These are phyloP conservation scores for Siphamia tubifer DNA, from an alignment of 2,113 vertebrate species.

Conservation along the genomic window DNA sequence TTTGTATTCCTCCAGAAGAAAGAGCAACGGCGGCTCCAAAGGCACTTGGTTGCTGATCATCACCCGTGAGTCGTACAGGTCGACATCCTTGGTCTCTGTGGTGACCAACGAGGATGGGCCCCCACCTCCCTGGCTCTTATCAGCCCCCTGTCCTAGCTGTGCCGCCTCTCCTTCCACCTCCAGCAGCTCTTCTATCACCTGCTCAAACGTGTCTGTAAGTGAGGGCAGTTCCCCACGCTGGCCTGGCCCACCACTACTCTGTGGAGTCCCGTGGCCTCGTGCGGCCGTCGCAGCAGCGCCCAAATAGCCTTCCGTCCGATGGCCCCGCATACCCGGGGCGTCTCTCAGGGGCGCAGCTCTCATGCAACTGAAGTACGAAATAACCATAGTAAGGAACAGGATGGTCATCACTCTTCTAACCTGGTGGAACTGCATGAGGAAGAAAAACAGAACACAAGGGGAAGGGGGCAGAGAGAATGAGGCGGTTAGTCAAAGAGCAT, in stretches of 20 bases:
- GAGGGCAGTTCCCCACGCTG: conserved; percentile 85
- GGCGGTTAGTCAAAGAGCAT: conserved; percentile 50
- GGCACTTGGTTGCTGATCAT: conserved; percentile 99
- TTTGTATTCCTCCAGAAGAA: conserved; percentile 99
- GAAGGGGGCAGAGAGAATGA: conserved; percentile 19
- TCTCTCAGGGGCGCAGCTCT: conserved; percentile 99
- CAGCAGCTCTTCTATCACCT: conserved; percentile 97
- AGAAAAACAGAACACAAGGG: conserved; percentile 52
- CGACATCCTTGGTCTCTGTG: conserved; percentile 90
- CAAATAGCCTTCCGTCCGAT: conserved; percentile 93
- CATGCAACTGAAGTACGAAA: conserved; percentile 99
- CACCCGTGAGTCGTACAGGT: conserved; percentile 95
- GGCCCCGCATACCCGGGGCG: conserved; percentile 88
- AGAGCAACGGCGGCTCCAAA: conserved; percentile 99
- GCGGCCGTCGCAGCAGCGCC: conserved; percentile 81
- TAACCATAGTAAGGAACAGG: conserved; percentile 99
- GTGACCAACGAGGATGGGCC: conserved; percentile 72
- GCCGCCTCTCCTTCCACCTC: conserved; percentile 86
- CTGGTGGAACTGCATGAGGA: conserved; percentile 93
- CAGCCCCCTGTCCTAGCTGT: conserved; percentile 77
- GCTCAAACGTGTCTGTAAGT: conserved; percentile 95
- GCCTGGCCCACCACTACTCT: conserved; percentile 84
- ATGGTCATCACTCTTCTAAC: conserved; percentile 99
- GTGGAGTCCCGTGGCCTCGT: conserved; percentile 92
- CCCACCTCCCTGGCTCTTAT: conserved; percentile 81